phyloP scores from a whole-genome alignment of 1,140 invertebrate genomes.

The Chlorops oryzae region DNA sequence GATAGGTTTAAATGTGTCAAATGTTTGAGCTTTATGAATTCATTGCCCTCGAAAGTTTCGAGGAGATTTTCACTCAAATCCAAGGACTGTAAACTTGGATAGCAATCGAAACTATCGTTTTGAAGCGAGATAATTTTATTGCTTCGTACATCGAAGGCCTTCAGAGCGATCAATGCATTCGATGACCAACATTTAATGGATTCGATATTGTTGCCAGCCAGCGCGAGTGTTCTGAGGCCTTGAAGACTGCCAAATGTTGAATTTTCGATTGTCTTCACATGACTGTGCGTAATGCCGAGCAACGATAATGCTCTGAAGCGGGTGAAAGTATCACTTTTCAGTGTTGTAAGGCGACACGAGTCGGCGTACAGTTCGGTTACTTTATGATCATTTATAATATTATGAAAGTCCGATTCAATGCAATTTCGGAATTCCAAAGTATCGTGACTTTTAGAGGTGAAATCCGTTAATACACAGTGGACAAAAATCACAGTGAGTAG shows the following conservation, averaged over 20 bases:
- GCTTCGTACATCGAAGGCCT: slow-evolving; percentile 28
- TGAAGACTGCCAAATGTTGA: slow-evolving; percentile 29
- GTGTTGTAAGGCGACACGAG: slow-evolving; percentile 27
- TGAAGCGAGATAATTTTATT: slow-evolving; percentile 22
- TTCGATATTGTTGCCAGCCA: slow-evolving; percentile 33
- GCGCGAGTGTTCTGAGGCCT: slow-evolving; percentile 22
- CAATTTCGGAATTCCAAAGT: too few species aligned
- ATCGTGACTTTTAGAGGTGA: too few species aligned
- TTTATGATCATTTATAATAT: too few species aligned
- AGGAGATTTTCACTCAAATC: slow-evolving; percentile 34
- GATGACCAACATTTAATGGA: slow-evolving; percentile 29
- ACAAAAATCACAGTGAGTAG: too few species aligned
- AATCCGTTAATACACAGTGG: too few species aligned
- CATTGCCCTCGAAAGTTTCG: slow-evolving; percentile 19
- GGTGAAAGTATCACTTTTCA: slow-evolving; percentile 32
- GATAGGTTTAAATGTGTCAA: slow-evolving; percentile 36
- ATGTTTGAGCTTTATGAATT: slow-evolving; percentile 25
- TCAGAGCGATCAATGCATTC: slow-evolving; percentile 25
- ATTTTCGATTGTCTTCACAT: slow-evolving; percentile 22
- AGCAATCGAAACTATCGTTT: slow-evolving; percentile 20
- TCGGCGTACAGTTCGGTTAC: slow-evolving; percentile 20
- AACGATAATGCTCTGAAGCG: slow-evolving; percentile 23
- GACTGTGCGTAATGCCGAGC: slow-evolving; percentile 28
- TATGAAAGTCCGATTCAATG: too few species aligned
- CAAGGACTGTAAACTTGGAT: slow-evolving; percentile 35